phyloP scores from a whole-genome alignment of 2,888 invertebrate species.

The Trichacis sp. region DNA sequence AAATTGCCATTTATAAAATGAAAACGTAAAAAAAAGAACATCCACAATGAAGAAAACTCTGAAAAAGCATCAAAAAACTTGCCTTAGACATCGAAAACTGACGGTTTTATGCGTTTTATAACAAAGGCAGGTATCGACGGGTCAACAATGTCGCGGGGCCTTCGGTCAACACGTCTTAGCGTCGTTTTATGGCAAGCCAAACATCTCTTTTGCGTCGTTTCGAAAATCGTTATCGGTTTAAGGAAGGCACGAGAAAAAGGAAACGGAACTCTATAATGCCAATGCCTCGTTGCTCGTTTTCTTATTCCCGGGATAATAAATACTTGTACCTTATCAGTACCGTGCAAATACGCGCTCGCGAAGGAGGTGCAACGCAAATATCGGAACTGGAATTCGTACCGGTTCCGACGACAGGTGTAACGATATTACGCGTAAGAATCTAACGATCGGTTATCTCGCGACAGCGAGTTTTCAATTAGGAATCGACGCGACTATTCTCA shows the following conservation, averaged over 20 bases:
- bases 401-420: constrained; percentile 37
- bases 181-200: constrained; percentile 35
- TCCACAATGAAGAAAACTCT: too few relatives aligned
- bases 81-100: too few relatives aligned
- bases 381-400: constrained; percentile 27
- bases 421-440: too few relatives aligned
- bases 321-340: constrained; percentile 36
- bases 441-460: too few relatives aligned
- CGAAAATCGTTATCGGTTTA: constrained; percentile 28
- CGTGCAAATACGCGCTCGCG: constrained; percentile 35
- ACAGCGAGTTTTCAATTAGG: too few relatives aligned
- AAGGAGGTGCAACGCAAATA: constrained; percentile 33
- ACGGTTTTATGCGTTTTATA: constrained; percentile 29
- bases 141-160: constrained; percentile 16
- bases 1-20: too few relatives aligned
- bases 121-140: constrained; percentile 22
- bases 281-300: constrained; percentile 14
- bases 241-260: constrained; percentile 20
- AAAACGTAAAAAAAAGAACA: too few relatives aligned
- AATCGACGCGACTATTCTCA: too few relatives aligned
- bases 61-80: too few relatives aligned
- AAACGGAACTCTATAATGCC: constrained; percentile 31
- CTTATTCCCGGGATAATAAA: constrained; percentile 32
- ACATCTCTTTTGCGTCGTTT: constrained; percentile 12
- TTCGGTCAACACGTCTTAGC: constrained; percentile 28